phyloP scores from a whole-genome alignment of 2,797 vertebrate species.

The Scarus forsteni region DNA sequence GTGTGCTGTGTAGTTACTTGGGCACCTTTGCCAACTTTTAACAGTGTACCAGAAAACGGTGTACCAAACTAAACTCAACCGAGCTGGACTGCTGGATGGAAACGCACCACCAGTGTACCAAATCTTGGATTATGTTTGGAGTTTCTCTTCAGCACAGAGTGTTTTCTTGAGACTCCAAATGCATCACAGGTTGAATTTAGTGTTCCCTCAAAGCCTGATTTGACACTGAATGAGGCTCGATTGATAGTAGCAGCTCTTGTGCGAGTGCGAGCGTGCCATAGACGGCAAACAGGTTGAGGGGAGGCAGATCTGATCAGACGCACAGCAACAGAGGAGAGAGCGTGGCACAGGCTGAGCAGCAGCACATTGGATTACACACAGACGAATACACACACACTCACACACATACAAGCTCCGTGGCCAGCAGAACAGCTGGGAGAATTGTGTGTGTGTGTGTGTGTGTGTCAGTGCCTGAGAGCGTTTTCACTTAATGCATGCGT shows the following conservation, averaged over 20 bases:
- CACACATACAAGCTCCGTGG: slow-evolving; percentile 44
- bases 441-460: slow-evolving; percentile 59
- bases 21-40: no score
- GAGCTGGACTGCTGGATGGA: no score
- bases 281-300: slow-evolving; percentile 83
- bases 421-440: slow-evolving; percentile 80
- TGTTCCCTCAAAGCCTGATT: slow-evolving; percentile 26
- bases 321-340: slow-evolving; percentile 86
- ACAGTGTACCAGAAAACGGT: no score
- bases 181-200: slow-evolving; percentile 27
- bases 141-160: slow-evolving; percentile 34
- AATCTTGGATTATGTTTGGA: not conserved
- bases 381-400: slow-evolving; percentile 58
- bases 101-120: no score
- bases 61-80: no score
- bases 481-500: slow-evolving; percentile 62
- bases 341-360: slow-evolving; percentile 80
- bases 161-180: slow-evolving; percentile 12
- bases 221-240: slow-evolving; percentile 46
- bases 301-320: slow-evolving; percentile 87
- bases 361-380: slow-evolving; percentile 82
- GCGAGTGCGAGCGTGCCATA: slow-evolving; percentile 54
- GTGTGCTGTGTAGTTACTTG: no score
- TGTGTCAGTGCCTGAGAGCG: slow-evolving; percentile 57
- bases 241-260: slow-evolving; percentile 60